Base-by-base conservation (phyloP, 2,888 invertebrate genomes). In the Mythimna lalbum region DNA sequence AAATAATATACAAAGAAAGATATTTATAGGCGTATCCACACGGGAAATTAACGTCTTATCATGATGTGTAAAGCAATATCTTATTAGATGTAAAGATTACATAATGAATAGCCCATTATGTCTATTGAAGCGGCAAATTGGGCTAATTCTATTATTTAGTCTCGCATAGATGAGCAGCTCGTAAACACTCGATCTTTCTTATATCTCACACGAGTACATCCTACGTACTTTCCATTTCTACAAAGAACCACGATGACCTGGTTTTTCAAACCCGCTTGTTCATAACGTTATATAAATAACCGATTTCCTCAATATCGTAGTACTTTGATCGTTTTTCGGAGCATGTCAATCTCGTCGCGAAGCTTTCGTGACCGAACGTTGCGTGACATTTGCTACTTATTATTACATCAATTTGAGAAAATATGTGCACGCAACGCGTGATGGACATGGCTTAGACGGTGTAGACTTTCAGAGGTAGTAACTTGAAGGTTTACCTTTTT, bases 371-470 rank as follows among this genome's bases (percentile, higher is more conserved):
- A 83, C 79, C 33, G 14, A 66, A 49, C 63, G 36, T 83, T 56
- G 84, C 84, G 78, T 83, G 86, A 67, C 72, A 69, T 71, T 69
- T 49, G 61, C 61, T 79, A 64, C 61, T 77, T 72, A 69, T 74
- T 63, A 68, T 86, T 81, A 81, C 81, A 75, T 82, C 69, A 63
- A 73, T 77, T 73, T 68, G 63, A 72, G 66, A 75, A 81, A 78
- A 78, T 76, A 69, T 74, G 73, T 66, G 68, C 85, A 81, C 80
- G 75, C 79, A 77, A 61, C 0, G 1, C 31, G 10, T 36, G 60
- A 70, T 82, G 67, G 39, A 47, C 63, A 43, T 3, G 69, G 12
- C 21, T 5, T 47, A 43, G 43, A 65, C 7, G 69, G 12, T 17
- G 2, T 50, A 43, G 43, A 65, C 36, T 65, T 77, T 39, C n/a